Evolutionary conservation across 2,888 invertebrate genomes (phyloP), one percentile per base, ranked within the genome.

Genomic region (Vanessa cardui): DNA sequence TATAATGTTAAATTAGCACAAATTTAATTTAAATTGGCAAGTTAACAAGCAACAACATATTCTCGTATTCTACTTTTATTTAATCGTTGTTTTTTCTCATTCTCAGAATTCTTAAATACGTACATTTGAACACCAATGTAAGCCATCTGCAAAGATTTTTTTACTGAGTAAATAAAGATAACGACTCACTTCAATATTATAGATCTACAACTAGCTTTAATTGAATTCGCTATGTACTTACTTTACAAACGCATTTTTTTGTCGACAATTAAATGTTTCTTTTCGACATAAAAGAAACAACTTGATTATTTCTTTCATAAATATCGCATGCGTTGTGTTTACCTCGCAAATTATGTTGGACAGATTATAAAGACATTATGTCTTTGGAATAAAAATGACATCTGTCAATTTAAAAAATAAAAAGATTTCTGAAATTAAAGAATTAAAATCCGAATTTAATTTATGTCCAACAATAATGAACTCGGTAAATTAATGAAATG

Each of bases 101-200:
- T 71, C 68, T 71, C 62, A 68, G 58, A 62, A 68, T 60, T 68
- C 72, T 69, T 70, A 71, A 68, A 64, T 71, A 66, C 44, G 65
- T 68, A 75, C 74, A 73, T 70, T 74, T 71, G 65, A 69, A 69
- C 73, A 74, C 73, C 73, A 73, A 72, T 69, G 64, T 68, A 70
- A 73, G 73, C 72, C 72, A 75, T 72, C 75, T 75, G 75, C 63
- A 75, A 76, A 74, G 70, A 74, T 68, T 70, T 62, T 26, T 68
- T 45, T 50, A 68, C 45, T 68, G 33, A 58, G 45, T 66, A 60
- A 64, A 49, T 47, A 58, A 39, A 62, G 49, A 47, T 49, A 60
- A 31, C 6, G 16, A 7, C 3, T 2, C 0, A n/a, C 2, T 7
- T 31, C 52, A 16, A 31, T 31, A 16, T 31, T 26, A 31, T 21